Evolutionary conservation across 2,113 vertebrate genomes (phyloP).

Genomic region (Arvicanthis niloticus): DNA sequence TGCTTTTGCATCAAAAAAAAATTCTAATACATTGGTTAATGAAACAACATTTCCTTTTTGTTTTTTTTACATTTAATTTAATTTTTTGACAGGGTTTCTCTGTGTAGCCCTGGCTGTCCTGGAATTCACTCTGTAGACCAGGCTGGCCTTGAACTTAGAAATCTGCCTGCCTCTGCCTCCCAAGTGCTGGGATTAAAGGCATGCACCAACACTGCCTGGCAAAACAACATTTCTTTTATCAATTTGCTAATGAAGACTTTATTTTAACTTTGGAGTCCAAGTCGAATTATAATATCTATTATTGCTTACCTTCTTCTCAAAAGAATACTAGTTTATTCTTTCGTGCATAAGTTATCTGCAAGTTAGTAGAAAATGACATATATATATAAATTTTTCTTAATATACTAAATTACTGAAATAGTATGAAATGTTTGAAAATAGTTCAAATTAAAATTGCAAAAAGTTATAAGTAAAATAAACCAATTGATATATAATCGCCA

Average conservation of each 20-base stretch:
- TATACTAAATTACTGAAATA: not conserved
- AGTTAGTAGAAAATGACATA: not conserved
- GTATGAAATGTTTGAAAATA: not conserved
- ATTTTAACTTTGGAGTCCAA: not conserved
- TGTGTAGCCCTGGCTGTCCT: too few species aligned
- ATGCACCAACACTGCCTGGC: too few species aligned
- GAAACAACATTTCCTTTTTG: too few species aligned
- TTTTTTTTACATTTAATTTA: too few species aligned
- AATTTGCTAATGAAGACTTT: not conserved
- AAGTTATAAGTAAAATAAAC: slow-evolving; percentile 17
- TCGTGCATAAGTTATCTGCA: not conserved
- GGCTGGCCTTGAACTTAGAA: too few species aligned
- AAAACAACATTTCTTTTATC: too few species aligned
- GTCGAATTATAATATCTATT: not conserved
- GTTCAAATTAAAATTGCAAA: not conserved
- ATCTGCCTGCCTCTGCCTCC: too few species aligned
- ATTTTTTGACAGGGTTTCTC: too few species aligned
- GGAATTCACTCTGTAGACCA: too few species aligned
- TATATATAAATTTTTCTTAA: not conserved
- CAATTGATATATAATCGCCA: not conserved
- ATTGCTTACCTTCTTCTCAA: not conserved
- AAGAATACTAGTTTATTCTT: not conserved
- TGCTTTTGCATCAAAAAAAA: not conserved
- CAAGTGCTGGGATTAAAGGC: too few species aligned
- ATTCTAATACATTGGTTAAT: not conserved